Evolutionary conservation across 2,888 invertebrate genomes (phyloP).

Genomic region (Bugulina stolonifera): DNA sequence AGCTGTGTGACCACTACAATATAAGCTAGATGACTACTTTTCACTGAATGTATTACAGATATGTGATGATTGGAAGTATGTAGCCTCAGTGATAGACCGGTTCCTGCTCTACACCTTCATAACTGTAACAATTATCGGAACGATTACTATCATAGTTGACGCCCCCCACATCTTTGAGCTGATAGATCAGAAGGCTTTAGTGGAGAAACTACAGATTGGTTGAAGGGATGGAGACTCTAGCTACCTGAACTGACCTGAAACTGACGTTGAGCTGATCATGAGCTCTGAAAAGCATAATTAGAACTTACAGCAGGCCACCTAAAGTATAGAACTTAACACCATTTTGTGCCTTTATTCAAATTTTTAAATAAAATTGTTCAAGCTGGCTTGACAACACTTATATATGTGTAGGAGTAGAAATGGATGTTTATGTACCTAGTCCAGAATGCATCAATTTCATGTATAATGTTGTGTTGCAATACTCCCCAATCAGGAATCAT

Average conservation of each 20-base stretch:
- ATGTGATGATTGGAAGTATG: slow-evolving; percentile 97
- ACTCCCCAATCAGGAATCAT: too few species aligned
- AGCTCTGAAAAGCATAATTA: not conserved
- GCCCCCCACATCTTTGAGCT: slow-evolving; percentile 97
- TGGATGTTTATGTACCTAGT: too few species aligned
- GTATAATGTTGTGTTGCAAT: too few species aligned
- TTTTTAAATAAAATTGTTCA: too few species aligned
- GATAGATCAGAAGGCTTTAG: slow-evolving; percentile 68
- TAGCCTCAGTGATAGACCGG: slow-evolving; percentile 95
- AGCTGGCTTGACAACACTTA: too few species aligned
- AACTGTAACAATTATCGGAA: slow-evolving; percentile 88
- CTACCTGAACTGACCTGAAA: not conserved
- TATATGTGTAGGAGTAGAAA: too few species aligned
- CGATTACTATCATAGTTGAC: slow-evolving; percentile 91
- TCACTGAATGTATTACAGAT: slow-evolving; percentile 63
- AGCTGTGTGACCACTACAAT: too few species aligned
- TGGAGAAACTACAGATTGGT: slow-evolving; percentile 19
- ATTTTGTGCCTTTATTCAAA: too few species aligned
- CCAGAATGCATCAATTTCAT: too few species aligned
- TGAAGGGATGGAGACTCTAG: too few species aligned
- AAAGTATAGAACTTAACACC: too few species aligned
- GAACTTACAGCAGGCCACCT: not conserved
- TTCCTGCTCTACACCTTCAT: slow-evolving; percentile 92
- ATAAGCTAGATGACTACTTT: too few species aligned
- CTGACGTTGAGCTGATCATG: not conserved